These are phyloP conservation scores for Euwallacea similis DNA, from an alignment of 1,140 invertebrate genomes.

Conservation along the genomic window DNA sequence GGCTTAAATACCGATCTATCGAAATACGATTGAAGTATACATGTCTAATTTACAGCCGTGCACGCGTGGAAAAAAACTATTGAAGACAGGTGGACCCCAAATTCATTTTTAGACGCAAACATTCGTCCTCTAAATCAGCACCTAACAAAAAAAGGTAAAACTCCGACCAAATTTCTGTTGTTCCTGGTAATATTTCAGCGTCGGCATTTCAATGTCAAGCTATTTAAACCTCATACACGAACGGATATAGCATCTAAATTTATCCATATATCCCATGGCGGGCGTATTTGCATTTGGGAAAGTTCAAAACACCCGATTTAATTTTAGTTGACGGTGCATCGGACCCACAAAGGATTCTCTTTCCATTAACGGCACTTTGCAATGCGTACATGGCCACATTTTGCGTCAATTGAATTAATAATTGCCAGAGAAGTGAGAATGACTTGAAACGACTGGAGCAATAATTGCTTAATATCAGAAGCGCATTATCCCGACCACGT, in stretches of 20 bases:
- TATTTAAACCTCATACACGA: conserved; percentile 24
- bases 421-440: no score
- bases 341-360: conserved; percentile 27
- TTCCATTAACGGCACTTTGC: neutral
- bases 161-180: neutral
- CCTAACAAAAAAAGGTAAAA: neutral
- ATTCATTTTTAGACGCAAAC: no score
- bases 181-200: conserved; percentile 23
- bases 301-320: conserved; percentile 36
- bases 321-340: conserved; percentile 32
- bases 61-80: no score
- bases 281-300: conserved; percentile 18
- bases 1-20: no score
- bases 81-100: no score
- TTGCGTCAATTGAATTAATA: no score
- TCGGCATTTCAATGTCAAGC: conserved; percentile 26
- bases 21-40: no score
- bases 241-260: conserved; percentile 33
- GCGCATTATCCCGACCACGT: conserved; percentile 37
- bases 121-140: neutral
- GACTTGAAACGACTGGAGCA: neutral
- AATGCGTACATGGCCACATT: no score
- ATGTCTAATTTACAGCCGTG: no score
- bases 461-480: conserved; percentile 28
- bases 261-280: conserved; percentile 17